A percentile compares a stretch with the other conserved stretches of the same genome.
Conservation (phyloP, 2,888 invertebrate genomes). For the Epicampocera succincta region DNA sequence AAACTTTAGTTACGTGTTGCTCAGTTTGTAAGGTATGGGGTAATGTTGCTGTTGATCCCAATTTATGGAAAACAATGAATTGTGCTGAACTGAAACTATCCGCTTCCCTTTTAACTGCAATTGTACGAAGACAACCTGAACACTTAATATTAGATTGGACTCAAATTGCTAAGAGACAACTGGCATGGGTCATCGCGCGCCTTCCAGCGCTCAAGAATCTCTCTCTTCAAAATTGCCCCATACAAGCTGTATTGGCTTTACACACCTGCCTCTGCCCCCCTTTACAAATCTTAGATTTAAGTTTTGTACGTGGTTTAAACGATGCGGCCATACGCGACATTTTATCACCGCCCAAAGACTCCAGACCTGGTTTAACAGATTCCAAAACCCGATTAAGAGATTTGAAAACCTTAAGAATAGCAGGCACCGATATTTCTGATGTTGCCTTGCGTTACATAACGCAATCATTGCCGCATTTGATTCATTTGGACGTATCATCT, state of each 20-base stretch:
- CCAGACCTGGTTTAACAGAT: slow-evolving; percentile 89
- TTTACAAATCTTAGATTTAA: slow-evolving; percentile 89
- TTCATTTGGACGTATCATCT: slow-evolving; percentile 90
- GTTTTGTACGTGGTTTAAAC: slow-evolving; percentile 92
- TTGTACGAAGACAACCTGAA: slow-evolving; percentile 94
- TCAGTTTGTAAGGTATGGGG: slow-evolving; percentile 95
- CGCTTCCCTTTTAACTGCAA: slow-evolving; percentile 89
- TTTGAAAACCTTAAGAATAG: slow-evolving; percentile 88
- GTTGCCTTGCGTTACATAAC: slow-evolving; percentile 87
- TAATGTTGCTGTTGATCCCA: slow-evolving; percentile 90
- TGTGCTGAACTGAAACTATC: slow-evolving; percentile 89
- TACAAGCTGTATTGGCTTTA: slow-evolving; percentile 90
- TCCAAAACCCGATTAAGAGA: slow-evolving; percentile 90
- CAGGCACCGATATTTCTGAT: slow-evolving; percentile 95
- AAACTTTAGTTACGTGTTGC: slow-evolving; percentile 87
- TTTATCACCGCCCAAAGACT: slow-evolving; percentile 92
- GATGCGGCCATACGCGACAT: slow-evolving; percentile 93
- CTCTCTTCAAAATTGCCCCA: slow-evolving; percentile 88
- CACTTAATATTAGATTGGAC: slow-evolving; percentile 94
- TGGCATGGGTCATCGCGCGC: slow-evolving; percentile 95
- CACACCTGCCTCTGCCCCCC: slow-evolving; percentile 92
- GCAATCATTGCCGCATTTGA: slow-evolving; percentile 89
- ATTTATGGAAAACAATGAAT: slow-evolving; percentile 92
- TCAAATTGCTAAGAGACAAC: slow-evolving; percentile 91
- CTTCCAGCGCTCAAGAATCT: slow-evolving; percentile 91